Base-by-base conservation (phyloP, 2,113 vertebrate species). In the Hymenochirus boettgeri region DNA sequence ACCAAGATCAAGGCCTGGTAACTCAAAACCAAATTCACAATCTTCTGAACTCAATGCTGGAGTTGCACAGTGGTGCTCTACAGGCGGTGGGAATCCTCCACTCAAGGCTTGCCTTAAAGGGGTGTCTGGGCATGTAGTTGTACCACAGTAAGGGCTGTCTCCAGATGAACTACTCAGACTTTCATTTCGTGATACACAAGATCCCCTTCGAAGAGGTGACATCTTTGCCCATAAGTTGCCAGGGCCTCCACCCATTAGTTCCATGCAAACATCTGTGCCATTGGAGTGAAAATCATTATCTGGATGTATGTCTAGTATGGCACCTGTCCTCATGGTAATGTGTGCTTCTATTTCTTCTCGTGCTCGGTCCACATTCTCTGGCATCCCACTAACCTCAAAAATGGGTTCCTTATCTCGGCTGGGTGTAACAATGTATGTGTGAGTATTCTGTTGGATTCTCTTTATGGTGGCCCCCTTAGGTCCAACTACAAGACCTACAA, bases 381-480 rank as follows among this genome's bases (percentile, higher is more conserved):
- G 96, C 96, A 98, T 98, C 6, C 96, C 96, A 0, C 95, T 98
- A 67, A 99, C 96, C 33, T 96, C 95, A 0, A 99, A 98, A 69
- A 98, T 93, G 0, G 96, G 96, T 77, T 98, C 96, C 74, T 97
- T 97, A 84, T 97, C 95, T 2, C 96, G 87, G 61, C 93, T 95
- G 0, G 96, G 95, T 0, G 95, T 99, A 57, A 97, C 94, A 1
- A 99, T 99, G 84, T 99, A 99, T 0, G 96, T 99, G 85, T 98
- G 95, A 0, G 95, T 98, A 79, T 91, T 92, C 79, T 98, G 96
- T 84, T 99, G 96, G 75, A 98, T 98, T 57, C 94, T 88, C 75
- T 98, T 99, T 82, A 99, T 97, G n/a, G 96, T 98, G 69, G 95
- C 94, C 1, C 96, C 96, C 71, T 96, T 97, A 35, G 96, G 95